Evolutionary conservation across 2,113 vertebrate genomes (phyloP), one percentile per base, ranked within the genome.

Genomic region (Chitala chitala): DNA sequence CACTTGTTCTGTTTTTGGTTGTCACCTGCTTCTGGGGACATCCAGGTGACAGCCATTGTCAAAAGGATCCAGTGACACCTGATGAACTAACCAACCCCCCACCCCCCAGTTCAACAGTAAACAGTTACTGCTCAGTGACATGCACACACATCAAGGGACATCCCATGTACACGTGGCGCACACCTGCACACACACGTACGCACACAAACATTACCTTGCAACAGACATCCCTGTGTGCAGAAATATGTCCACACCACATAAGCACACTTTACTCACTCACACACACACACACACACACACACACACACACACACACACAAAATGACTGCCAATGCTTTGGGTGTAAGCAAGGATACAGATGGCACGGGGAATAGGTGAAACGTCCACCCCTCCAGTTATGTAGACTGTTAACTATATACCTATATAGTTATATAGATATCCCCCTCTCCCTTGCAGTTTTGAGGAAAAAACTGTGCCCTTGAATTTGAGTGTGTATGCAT

Each of bases 31-130:
- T 59, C 56, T 70, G 51, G 38, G 58, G 56, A 48, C 54, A 73
- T 59, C 71, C 71, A 61, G 42, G 7, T 46, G 56, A 46, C 72
- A 63, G 72, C 72, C 64, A 56, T 46, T 42, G 31, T 63, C 42
- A 38, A 44, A 44, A 42, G 56, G 20, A 24, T 61, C 64, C 58
- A 24, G 46, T 42, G 55, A 73, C 72, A 73, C 58, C 72, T 73
- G 72, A 63, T 63, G 50, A 64, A 63, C 71, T 31, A 26, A 33
- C 24, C 56, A 38, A 46, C 17, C 68, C 15, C 46, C 4, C 66
- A 40, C 46, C 10, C 44, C 5, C 48, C 26, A 1, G 8, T n/a
- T 10, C 70, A 72, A n/a, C n/a, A n/a, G n/a, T n/a, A n/a, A n/a
- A n/a, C n/a, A n/a, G n/a, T n/a, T n/a, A n/a, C n/a, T n/a, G n/a